Evolutionary conservation across 2,113 vertebrate genomes (phyloP), one percentile per base, ranked within the genome.

Genomic region (Hippocampus zosterae): DNA sequence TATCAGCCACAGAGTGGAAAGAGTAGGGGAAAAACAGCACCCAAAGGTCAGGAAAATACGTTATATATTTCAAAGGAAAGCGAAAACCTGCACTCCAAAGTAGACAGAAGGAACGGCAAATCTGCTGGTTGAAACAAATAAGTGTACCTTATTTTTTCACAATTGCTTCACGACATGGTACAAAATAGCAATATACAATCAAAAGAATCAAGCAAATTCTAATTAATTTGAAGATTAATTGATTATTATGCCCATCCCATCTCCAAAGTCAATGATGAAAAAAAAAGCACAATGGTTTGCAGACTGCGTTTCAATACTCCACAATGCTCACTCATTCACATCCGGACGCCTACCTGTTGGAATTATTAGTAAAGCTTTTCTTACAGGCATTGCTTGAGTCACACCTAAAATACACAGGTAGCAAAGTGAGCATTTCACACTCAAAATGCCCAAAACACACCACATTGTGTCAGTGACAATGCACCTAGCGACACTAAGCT

Each of bases 331-430:
- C 21, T 46, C 74, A 68, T 59, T 46, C 67, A 55, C 19, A 76
- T 68, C 74, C 41, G 74, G 66, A 67, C 61, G 88, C 79, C 78
- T 87, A 89, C 80, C 85, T 90, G 91, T 92, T 87, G 85, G 85
- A 88, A 88, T 85, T 87, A 85, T 89, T 88, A 90, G 78, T 91
- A 91, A 91, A 93, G 90, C 92, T 93, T 94, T 91, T 73, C 76
- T 83, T 73, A 81, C 85, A 90, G 85, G 86, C 83, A 68, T 84
- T 80, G 85, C 73, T 61, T 19, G 37, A 76, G 80, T 86, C 81
- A 57, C 76, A 85, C 76, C 77, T 82, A 83, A 69, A 78, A 81
- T 80, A 53, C 65, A 81, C 60, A 85, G 79, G 84, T 77, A 87
- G 86, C 85, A 83, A 90, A 84, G 60, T 68, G 71, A 83, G 67